Base-by-base conservation (phyloP, 2,797 vertebrate species). In the Notolabrus celidotus region DNA sequence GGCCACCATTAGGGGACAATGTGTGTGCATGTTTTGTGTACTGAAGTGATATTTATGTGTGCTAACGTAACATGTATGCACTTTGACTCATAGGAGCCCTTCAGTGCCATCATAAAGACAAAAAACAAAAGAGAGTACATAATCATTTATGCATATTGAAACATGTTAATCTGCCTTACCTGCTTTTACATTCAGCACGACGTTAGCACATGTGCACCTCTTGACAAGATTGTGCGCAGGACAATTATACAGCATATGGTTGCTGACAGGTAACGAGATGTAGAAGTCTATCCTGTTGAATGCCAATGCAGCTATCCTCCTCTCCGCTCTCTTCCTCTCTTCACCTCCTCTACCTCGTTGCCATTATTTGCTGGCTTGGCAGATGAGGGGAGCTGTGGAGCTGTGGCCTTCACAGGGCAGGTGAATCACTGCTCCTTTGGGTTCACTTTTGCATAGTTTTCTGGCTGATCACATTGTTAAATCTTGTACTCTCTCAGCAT, bases 211-310 rank as follows among this genome's bases (percentile, higher is more conserved):
- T 45, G 54, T 56, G 27, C 51, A 52, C 53, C 51, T 57, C 52
- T 36, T 65, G 64, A 54, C 57, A 50, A 38, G 10, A 61, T 43
- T 34, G 45, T 62, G 50, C 19, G 55, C 38, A 7, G 16, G 39
- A 58, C 38, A 47, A 20, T 19, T 16, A 47, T 57, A 41, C 53
- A 85, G 65, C 84, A 82, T 87, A 80, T 73, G 81, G 66, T 36
- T 1, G 59, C 66, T 71, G 81, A 80, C 84, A 81, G 74, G 80
- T 82, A 84, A 80, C 82, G 67, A 85, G 60, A 70, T 52, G 31
- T 51, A 46, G 17, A 38, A 67, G 38, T 55, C 43, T 20, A 31
- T 65, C 5, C 61, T 80, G 78, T 79, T 86, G 71, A 53, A 79
- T 82, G 42, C 70, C 52, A 58, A 55, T 83, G 74, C 52, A 55